Base-by-base conservation (phyloP, 1,140 invertebrate genomes). In the Trichonephila clavipes region DNA sequence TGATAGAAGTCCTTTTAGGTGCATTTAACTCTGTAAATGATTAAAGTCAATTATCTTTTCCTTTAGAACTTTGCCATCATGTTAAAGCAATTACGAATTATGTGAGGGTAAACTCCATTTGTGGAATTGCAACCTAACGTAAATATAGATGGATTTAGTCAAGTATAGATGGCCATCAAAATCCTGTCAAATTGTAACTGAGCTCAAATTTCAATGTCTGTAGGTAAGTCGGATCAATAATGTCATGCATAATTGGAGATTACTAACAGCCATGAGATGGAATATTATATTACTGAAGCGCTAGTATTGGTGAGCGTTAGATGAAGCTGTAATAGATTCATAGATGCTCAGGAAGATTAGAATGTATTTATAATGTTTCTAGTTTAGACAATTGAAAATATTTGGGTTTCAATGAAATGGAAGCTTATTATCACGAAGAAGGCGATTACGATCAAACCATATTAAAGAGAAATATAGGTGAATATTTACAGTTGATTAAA, bases 161-260 rank as follows among this genome's bases (percentile, higher is more conserved):
- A n/a, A 66, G 19, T 19, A n/a, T 69, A 24, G n/a, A 69, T 69
- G n/a, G n/a, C 8, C 66, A 69, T 69, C 66, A 69, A 69, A 24
- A n/a, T 28, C 66, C 66, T 69, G 66, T 69, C 66, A 69, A 69
- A 69, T 8, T 69, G 2, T 69, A 69, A 69, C n/a, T 69, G 66
- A n/a, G 66, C n/a, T 69, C n/a, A 69, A 69, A 69, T 69, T 12
- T 24, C 66, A 21, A 0, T n/a, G 24, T 69, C 64, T 21, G 7
- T 69, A 14, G 66, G n/a, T 69, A 24, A 8, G 66, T 24, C 2
- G 66, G 66, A 24, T 69, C 66, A 69, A 24, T 69, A 2, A 69
- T n/a, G 24, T 69, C 66, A 69, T 69, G 66, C n/a, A 69, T 66
- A 66, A 66, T 66, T 66, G 64, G 24, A 66, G 64, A 66, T 66